Percentiles rank a stretch among this genome's conserved stretches.
Evolutionary conservation across 2,797 vertebrate species (phyloP).

Genomic region (Babyrousa celebensis): DNA sequence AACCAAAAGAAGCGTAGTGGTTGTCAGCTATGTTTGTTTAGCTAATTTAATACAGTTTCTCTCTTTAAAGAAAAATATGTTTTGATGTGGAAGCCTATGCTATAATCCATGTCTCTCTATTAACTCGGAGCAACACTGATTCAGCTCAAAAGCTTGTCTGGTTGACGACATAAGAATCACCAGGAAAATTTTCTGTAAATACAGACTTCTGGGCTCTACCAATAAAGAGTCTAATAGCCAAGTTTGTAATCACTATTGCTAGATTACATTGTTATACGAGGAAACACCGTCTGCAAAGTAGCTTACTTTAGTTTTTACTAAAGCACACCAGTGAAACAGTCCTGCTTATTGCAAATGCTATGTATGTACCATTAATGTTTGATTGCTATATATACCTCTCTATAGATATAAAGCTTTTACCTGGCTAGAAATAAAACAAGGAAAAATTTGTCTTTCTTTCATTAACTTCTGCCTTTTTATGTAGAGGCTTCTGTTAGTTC

Average conservation of each 20-base stretch:
- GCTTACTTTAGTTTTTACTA: slow-evolving; percentile 42
- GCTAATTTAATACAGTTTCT: slow-evolving; percentile 6
- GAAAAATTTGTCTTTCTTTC: neutral
- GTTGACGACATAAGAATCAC: neutral
- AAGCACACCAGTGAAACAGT: neutral
- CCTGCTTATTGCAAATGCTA: neutral
- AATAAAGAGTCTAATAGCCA: slow-evolving; percentile 19
- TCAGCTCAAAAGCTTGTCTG: slow-evolving; percentile 12
- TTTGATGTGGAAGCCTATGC: slow-evolving; percentile 35
- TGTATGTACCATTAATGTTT: neutral
- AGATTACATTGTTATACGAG: neutral
- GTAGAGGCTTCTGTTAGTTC: neutral
- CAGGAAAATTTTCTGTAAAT: slow-evolving; percentile 24
- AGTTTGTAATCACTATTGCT: slow-evolving; percentile 6
- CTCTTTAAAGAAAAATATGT: slow-evolving; percentile 41
- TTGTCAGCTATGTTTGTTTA: slow-evolving; percentile 25
- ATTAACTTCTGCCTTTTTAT: slow-evolving; percentile 9
- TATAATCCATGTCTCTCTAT: neutral
- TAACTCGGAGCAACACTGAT: neutral
- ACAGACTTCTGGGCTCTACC: neutral
- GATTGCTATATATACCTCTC: neutral
- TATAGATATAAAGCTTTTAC: slow-evolving; percentile 28
- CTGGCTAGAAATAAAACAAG: neutral
- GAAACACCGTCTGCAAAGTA: neutral
- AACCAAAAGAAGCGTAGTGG: neutral